A percentile compares a stretch with the other conserved stretches of the same genome.
Evolutionary conservation across 2,797 vertebrate species (phyloP).

Genomic region (Hypotaenidia okinawae): DNA sequence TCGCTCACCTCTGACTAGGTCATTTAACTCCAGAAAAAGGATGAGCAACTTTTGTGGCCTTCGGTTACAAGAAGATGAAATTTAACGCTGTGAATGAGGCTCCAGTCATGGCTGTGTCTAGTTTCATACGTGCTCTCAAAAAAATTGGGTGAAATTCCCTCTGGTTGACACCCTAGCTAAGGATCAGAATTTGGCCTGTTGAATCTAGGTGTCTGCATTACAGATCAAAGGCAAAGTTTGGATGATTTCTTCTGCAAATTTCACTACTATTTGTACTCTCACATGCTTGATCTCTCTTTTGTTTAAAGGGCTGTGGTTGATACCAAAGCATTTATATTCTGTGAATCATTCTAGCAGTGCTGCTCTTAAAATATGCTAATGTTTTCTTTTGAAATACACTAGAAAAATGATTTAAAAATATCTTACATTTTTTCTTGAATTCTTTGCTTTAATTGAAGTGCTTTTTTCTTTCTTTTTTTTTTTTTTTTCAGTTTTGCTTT

Average conservation of each 20-base stretch:
- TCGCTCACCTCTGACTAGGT: neutral
- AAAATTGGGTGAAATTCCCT: neutral
- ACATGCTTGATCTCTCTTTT: conserved; percentile 31
- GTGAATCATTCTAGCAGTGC: neutral
- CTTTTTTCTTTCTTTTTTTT: neutral
- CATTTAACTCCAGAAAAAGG: neutral
- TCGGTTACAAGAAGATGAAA: neutral
- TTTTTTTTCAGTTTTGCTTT: neutral
- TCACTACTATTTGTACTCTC: conserved; percentile 9
- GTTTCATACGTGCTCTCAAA: neutral
- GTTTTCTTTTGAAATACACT: conserved; percentile 64
- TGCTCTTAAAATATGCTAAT: conserved; percentile 55
- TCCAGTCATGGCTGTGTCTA: neutral
- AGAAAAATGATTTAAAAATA: conserved; percentile 39
- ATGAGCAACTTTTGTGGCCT: neutral
- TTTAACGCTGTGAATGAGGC: neutral
- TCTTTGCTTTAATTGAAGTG: conserved; percentile 21
- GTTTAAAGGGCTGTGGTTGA: conserved; percentile 18
- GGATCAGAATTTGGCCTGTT: neutral
- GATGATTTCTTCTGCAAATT: conserved; percentile 7
- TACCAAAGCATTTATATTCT: neutral
- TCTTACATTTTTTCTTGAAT: conserved; percentile 33
- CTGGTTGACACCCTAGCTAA: neutral
- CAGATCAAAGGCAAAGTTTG: conserved; percentile 22
- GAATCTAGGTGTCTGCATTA: neutral